A percentile compares a stretch with the other conserved stretches of the same genome.
These are phyloP conservation scores for Romanogobio albipinnatus DNA, from an alignment of 2,113 vertebrate genomes.

Conservation along the genomic window DNA sequence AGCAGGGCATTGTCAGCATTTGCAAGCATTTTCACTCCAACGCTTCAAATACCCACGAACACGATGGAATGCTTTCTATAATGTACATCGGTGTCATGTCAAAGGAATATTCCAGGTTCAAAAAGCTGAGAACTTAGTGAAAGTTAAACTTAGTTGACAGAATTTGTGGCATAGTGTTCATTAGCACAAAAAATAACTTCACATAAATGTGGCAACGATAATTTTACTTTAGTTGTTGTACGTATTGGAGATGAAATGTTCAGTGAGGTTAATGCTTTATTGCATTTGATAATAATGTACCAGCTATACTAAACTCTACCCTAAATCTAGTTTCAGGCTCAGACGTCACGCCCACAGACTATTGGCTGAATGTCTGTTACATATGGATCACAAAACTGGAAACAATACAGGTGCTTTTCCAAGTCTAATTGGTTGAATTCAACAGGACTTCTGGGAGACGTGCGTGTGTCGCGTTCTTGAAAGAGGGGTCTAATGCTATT, in stretches of 20 bases:
- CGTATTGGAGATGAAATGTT: background rate
- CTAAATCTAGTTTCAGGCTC: too few species aligned
- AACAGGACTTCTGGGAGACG: too few species aligned
- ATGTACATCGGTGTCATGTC: background rate
- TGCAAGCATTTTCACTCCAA: conserved; percentile 35
- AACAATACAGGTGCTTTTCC: too few species aligned
- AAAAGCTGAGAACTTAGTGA: too few species aligned
- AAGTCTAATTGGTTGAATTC: too few species aligned
- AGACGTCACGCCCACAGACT: too few species aligned
- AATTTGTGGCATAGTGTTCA: background rate
- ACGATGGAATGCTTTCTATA: background rate
- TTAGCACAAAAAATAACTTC: background rate
- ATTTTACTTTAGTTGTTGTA: background rate
- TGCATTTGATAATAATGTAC: background rate
- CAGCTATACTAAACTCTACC: background rate
- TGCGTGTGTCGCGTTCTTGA: too few species aligned
- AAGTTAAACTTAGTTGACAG: background rate
- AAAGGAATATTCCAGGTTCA: background rate
- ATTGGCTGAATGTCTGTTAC: too few species aligned
- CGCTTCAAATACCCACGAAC: conserved; percentile 18
- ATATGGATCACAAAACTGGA: too few species aligned
- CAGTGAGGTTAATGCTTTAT: background rate
- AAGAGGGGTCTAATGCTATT: too few species aligned
- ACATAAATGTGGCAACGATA: background rate
- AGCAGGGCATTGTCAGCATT: conserved; percentile 22